phyloP scores from a whole-genome alignment of 2,888 invertebrate genomes.

The Plagiodera versicolora region DNA sequence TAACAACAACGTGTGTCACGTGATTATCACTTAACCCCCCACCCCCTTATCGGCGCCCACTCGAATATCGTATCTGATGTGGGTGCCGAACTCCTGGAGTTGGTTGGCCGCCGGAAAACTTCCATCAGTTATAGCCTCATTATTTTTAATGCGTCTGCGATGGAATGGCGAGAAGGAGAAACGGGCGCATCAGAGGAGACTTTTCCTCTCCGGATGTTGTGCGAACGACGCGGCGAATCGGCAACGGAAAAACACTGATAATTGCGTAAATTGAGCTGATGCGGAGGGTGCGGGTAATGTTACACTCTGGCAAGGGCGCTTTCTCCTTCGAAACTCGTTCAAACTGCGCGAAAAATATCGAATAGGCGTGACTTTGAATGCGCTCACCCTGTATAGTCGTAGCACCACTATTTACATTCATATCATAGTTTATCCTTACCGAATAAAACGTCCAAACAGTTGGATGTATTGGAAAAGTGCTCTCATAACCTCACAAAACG shows the following conservation, averaged over 20 bases:
- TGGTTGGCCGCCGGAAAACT: conserved; percentile 29
- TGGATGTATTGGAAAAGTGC: too few relatives aligned
- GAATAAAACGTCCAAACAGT: too few relatives aligned
- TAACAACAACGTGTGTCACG: too few relatives aligned
- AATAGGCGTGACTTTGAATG: too few relatives aligned
- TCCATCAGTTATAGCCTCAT: conserved; percentile 38
- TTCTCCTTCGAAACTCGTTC: too few relatives aligned
- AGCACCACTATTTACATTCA: too few relatives aligned
- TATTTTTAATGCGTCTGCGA: conserved; percentile 36
- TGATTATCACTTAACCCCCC: neutral
- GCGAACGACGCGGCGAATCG: conserved; percentile 9
- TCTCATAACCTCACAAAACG: too few relatives aligned
- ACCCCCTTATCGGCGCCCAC: neutral
- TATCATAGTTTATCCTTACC: too few relatives aligned
- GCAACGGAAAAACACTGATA: conserved; percentile 6
- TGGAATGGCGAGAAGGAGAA: conserved; percentile 26
- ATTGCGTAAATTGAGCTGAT: neutral
- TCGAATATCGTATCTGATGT: conserved; percentile 2
- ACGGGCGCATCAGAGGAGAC: conserved; percentile 10
- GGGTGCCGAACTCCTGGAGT: conserved; percentile 14
- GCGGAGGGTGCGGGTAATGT: neutral
- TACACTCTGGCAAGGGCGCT: too few relatives aligned
- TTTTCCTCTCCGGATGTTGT: conserved; percentile 5
- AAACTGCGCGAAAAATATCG: too few relatives aligned
- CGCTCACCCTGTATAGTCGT: too few relatives aligned